These are phyloP conservation scores for Stigmatopora nigra DNA, from an alignment of 2,113 vertebrate species.

Conservation along the genomic window DNA sequence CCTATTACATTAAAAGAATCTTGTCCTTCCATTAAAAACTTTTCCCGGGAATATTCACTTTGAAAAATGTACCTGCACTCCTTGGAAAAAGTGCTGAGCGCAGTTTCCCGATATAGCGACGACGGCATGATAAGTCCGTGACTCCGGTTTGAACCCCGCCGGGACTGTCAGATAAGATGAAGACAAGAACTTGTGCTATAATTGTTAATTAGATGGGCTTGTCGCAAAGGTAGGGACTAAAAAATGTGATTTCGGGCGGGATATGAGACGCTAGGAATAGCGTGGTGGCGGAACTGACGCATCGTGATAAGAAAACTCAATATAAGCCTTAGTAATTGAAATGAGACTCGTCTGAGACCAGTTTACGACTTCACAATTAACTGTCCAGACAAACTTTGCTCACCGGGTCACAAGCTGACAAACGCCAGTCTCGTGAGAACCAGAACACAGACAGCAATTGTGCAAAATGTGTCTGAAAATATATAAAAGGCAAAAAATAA, in stretches of 20 bases:
- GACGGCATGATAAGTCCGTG: constrained; percentile 21
- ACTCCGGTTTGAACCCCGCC: constrained; percentile 35
- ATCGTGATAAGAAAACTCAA: constrained; percentile 16
- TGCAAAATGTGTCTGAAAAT: too few species aligned
- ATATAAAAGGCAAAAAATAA: too few species aligned
- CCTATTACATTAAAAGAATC: too few species aligned
- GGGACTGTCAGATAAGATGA: constrained; percentile 29
- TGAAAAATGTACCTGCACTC: neutral
- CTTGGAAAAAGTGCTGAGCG: neutral
- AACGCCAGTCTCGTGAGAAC: neutral
- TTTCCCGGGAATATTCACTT: neutral
- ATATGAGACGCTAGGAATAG: neutral
- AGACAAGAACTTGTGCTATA: constrained; percentile 22
- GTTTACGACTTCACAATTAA: constrained; percentile 3
- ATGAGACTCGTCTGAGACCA: constrained; percentile 11
- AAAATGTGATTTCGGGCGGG: neutral
- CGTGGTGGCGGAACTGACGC: neutral
- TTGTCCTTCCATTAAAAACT: neutral
- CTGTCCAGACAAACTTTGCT: constrained; percentile 11
- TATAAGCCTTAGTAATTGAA: neutral
- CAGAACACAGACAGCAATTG: neutral
- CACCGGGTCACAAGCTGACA: neutral
- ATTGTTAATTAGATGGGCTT: constrained; percentile 55
- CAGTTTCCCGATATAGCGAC: neutral
- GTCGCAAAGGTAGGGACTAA: constrained; percentile 22